Percentiles rank a stretch among this genome's conserved stretches.
Evolutionary conservation across 2,888 invertebrate species (phyloP).

Genomic region (Alentia gelatinosa): DNA sequence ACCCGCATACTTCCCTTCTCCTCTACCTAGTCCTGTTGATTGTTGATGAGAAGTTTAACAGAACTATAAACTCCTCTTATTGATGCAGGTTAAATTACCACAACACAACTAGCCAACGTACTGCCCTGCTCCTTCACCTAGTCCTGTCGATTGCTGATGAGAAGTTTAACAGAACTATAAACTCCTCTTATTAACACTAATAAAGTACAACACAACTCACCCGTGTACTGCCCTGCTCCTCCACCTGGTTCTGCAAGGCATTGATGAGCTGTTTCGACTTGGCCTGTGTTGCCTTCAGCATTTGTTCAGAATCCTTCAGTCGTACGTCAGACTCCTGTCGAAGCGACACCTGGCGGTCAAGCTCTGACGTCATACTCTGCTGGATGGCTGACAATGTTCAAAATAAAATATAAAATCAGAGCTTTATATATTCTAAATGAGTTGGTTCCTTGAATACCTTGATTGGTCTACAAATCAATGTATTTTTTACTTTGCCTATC

Average conservation of each 20-base stretch:
- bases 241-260: constrained; percentile 78
- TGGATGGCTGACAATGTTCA: constrained; percentile 57
- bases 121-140: constrained; percentile 79
- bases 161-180: background rate
- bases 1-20: constrained; percentile 80
- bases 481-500: no score
- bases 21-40: constrained; percentile 78
- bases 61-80: background rate
- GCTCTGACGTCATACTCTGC: constrained; percentile 79
- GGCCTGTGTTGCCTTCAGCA: constrained; percentile 74
- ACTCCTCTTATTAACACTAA: background rate
- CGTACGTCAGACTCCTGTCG: constrained; percentile 72
- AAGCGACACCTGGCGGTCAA: constrained; percentile 76
- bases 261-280: constrained; percentile 77
- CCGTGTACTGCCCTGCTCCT: constrained; percentile 79
- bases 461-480: no score
- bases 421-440: no score
- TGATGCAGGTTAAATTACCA: background rate
- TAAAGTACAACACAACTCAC: constrained; percentile 67
- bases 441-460: no score
- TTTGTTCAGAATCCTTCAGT: constrained; percentile 75
- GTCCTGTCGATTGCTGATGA: constrained; percentile 70
- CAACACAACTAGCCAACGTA: constrained; percentile 73
- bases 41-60: background rate
- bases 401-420: background rate